Conservation (phyloP, 2,888 invertebrate genomes). For the Limnephilus rhombicus region DNA sequence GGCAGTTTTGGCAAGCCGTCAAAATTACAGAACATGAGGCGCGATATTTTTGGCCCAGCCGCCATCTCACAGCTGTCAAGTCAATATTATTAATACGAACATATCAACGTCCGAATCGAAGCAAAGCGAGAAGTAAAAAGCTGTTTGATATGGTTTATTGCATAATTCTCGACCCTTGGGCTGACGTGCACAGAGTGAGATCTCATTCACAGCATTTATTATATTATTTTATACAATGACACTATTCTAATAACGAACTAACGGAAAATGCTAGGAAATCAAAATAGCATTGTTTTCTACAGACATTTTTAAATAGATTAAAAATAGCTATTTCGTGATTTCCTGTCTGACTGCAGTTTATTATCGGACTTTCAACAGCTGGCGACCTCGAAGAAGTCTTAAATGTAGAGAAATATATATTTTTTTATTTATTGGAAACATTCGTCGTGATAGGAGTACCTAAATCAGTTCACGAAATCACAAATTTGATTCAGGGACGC, state of each 20-base stretch:
- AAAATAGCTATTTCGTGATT: not conserved
- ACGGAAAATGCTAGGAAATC: not conserved
- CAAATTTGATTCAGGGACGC: not conserved
- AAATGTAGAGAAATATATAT: not conserved
- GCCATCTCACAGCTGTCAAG: conserved; percentile 62
- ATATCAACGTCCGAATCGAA: conserved; percentile 32
- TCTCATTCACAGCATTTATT: not conserved
- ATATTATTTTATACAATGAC: not conserved
- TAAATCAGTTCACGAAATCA: not conserved
- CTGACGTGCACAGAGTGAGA: not conserved
- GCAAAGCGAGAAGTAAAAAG: conserved; percentile 27
- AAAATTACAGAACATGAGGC: conserved; percentile 43
- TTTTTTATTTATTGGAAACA: not conserved
- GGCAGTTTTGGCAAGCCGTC: conserved; percentile 29
- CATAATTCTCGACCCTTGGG: not conserved
- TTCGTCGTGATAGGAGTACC: not conserved
- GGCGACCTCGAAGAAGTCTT: not conserved
- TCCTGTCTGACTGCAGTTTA: not conserved
- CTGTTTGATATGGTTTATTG: conserved; percentile 30
- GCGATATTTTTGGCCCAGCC: conserved; percentile 59
- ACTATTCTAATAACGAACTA: not conserved
- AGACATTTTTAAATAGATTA: not conserved
- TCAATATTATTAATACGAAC: conserved; percentile 59
- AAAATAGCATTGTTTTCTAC: not conserved
- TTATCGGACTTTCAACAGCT: not conserved